Evolutionary conservation across 2,888 invertebrate genomes (phyloP).

Genomic region (Callosobruchus maculatus): DNA sequence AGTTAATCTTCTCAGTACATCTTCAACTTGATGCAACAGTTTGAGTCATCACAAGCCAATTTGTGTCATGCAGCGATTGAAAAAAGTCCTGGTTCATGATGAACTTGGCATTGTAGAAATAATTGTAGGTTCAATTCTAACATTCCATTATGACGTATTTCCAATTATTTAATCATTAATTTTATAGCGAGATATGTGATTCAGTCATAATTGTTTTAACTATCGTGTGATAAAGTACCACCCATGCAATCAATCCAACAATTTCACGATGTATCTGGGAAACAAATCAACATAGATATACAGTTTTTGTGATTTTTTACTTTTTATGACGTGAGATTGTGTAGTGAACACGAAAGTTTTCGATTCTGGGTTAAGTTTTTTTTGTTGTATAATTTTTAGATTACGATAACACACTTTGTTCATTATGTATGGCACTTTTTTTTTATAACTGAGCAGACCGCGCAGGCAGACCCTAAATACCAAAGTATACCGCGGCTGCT

Average conservation of each 20-base stretch:
- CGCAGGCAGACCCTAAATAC: too few species aligned
- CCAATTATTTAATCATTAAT: background rate
- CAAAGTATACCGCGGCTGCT: too few species aligned
- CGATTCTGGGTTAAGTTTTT: too few species aligned
- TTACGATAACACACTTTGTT: too few species aligned
- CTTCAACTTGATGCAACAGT: background rate
- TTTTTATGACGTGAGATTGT: too few species aligned
- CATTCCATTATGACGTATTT: background rate
- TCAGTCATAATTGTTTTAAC: background rate
- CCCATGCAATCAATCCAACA: background rate
- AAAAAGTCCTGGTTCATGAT: background rate
- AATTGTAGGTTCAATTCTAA: background rate
- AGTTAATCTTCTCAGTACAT: too few species aligned
- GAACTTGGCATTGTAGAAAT: background rate
- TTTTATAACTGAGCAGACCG: too few species aligned
- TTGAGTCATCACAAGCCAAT: background rate
- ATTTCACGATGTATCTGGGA: background rate
- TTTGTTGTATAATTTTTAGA: too few species aligned
- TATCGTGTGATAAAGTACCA: background rate
- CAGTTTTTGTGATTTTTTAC: too few species aligned
- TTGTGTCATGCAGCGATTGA: background rate
- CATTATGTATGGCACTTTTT: too few species aligned
- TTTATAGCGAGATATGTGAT: background rate
- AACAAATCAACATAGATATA: too few species aligned
- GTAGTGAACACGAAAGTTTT: too few species aligned